Evolutionary conservation across 2,113 vertebrate genomes (phyloP).

Genomic region (Gambusia affinis): DNA sequence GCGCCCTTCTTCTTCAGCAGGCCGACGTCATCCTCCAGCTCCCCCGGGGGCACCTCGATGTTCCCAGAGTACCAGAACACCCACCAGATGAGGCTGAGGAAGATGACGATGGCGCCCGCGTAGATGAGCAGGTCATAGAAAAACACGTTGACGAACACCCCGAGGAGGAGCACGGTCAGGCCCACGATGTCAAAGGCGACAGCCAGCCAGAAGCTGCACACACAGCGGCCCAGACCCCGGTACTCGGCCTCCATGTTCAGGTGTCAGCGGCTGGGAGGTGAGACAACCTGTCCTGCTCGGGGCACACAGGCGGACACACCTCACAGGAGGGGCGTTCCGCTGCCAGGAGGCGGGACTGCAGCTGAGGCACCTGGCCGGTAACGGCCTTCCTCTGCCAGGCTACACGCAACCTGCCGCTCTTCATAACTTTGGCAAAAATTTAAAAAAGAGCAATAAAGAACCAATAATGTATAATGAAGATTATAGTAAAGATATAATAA

Average conservation of each 20-base stretch:
- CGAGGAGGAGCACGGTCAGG: constrained; percentile 80
- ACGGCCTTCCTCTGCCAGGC: too few species aligned
- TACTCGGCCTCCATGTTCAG: constrained; percentile 43
- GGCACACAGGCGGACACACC: neutral
- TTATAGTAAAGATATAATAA: too few species aligned
- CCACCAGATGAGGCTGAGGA: constrained; percentile 94
- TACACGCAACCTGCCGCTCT: too few species aligned
- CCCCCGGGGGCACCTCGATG: constrained; percentile 84
- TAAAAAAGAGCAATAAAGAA: too few species aligned
- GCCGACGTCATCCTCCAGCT: constrained; percentile 79
- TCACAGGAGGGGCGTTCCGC: neutral
- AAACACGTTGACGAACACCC: constrained; percentile 77
- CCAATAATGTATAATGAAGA: too few species aligned
- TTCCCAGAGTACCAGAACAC: constrained; percentile 95
- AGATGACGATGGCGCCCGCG: constrained; percentile 87
- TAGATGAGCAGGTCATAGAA: constrained; percentile 92
- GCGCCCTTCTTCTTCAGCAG: constrained; percentile 53
- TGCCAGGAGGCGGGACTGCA: neutral
- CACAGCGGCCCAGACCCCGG: constrained; percentile 83
- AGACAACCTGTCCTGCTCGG: constrained; percentile 4
- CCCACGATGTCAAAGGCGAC: constrained; percentile 86
- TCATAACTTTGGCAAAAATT: too few species aligned
- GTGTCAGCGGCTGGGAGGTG: constrained; percentile 22
- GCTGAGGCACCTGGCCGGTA: neutral
- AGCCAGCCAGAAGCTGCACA: constrained; percentile 87